These are phyloP conservation scores for Squalus acanthias DNA, from an alignment of 2,797 vertebrate genomes.

Conservation along the genomic window DNA sequence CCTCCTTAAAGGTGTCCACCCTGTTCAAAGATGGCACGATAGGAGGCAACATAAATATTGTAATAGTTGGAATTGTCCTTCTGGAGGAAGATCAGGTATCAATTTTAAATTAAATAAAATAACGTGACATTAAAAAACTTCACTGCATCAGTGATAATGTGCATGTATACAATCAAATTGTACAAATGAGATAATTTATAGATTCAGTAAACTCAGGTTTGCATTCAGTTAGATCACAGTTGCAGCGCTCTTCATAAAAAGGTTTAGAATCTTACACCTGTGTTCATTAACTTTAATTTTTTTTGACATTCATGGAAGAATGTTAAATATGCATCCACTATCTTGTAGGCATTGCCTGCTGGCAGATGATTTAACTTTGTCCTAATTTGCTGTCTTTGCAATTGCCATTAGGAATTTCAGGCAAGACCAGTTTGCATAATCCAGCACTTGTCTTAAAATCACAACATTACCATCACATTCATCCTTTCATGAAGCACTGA, in stretches of 20 bases:
- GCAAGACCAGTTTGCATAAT: slow-evolving; percentile 39
- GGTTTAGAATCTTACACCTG: neutral
- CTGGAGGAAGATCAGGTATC: slow-evolving; percentile 82
- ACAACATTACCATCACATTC: slow-evolving; percentile 12
- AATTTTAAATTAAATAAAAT: neutral
- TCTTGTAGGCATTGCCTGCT: neutral
- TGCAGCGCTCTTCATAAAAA: neutral
- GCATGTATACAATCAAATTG: neutral
- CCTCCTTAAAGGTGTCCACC: slow-evolving; percentile 69
- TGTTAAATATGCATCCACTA: neutral
- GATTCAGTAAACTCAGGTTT: neutral
- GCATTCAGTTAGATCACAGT: neutral
- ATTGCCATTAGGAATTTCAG: slow-evolving; percentile 40
- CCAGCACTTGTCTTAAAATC: slow-evolving; percentile 30
- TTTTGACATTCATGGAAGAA: neutral
- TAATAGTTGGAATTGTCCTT: slow-evolving; percentile 78
- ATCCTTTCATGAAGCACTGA: slow-evolving; percentile 32
- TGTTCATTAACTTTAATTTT: neutral
- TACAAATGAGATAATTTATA: neutral
- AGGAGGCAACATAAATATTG: slow-evolving; percentile 82
- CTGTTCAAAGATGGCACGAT: slow-evolving; percentile 86
- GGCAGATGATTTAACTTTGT: neutral
- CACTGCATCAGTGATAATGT: neutral
- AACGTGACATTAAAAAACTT: neutral
- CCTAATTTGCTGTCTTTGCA: slow-evolving; percentile 39